A percentile compares a stretch with the other conserved stretches of the same genome.
Conservation (phyloP, 2,797 vertebrate species). For the Anniella stebbinsi region DNA sequence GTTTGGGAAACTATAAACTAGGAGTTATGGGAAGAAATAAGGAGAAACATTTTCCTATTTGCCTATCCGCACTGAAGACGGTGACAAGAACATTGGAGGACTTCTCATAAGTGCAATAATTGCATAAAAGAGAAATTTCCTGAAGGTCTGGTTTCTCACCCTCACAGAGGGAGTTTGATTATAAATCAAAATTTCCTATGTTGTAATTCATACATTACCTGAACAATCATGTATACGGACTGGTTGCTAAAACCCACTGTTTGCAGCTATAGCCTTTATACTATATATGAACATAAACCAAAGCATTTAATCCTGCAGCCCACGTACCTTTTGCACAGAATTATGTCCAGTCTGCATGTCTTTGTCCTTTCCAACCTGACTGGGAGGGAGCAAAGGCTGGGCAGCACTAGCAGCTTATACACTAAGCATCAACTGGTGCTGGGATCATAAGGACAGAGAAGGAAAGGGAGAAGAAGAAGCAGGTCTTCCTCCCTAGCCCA, state of each 20-base stretch:
- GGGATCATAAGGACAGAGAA: not conserved
- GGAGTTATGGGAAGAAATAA: not conserved
- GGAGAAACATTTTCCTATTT: not conserved
- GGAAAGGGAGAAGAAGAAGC: not conserved
- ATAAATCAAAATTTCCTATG: not conserved
- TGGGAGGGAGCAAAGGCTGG: not conserved
- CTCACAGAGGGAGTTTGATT: not conserved
- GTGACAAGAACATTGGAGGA: too few species aligned
- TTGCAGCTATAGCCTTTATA: not conserved
- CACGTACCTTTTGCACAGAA: not conserved
- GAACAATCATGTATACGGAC: not conserved
- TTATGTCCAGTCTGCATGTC: not conserved
- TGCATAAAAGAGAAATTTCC: not conserved
- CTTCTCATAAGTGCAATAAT: not conserved
- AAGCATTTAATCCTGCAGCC: not conserved
- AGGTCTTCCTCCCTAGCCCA: not conserved
- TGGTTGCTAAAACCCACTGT: not conserved
- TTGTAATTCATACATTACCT: not conserved
- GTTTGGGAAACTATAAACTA: not conserved
- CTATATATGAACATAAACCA: not conserved
- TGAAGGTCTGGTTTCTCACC: not conserved
- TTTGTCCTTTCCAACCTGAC: not conserved
- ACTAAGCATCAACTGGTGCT: not conserved
- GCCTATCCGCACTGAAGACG: not conserved
- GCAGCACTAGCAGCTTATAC: not conserved